Percentiles rank a stretch among this genome's conserved stretches.
These are phyloP conservation scores for Spinibarbus caldwelli DNA, from an alignment of 2,797 vertebrate genomes.

Conservation along the genomic window DNA sequence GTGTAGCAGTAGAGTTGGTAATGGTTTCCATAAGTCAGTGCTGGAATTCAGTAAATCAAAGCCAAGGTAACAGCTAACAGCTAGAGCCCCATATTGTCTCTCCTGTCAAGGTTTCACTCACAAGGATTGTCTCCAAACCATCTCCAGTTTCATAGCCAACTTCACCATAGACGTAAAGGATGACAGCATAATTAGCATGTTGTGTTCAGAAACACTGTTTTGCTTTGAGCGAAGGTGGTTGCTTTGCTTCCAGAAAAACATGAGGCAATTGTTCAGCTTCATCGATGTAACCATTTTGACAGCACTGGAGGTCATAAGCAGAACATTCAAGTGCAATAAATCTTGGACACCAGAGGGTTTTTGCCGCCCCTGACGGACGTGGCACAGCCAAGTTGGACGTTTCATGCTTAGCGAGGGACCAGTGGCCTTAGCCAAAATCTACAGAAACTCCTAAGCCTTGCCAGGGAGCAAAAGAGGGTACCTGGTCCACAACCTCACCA, in stretches of 20 bases:
- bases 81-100: slow-evolving; percentile 31
- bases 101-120: slow-evolving; percentile 32
- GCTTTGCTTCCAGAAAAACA: slow-evolving; percentile 14
- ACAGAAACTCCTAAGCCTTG: slow-evolving; percentile 25
- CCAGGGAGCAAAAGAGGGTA: slow-evolving; percentile 36
- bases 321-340: slow-evolving; percentile 40
- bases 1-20: slow-evolving; percentile 72
- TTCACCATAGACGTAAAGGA: slow-evolving; percentile 23
- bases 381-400: slow-evolving; percentile 42
- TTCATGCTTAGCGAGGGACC: slow-evolving; percentile 35
- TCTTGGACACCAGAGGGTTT: slow-evolving; percentile 20
- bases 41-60: slow-evolving; percentile 61
- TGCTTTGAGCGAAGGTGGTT: slow-evolving; percentile 29
- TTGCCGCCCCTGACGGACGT: slow-evolving; percentile 37
- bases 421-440: slow-evolving; percentile 38
- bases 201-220: slow-evolving; percentile 42
- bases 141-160: slow-evolving; percentile 38
- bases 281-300: slow-evolving; percentile 31
- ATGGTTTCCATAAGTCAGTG: slow-evolving; percentile 77
- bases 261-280: not conserved
- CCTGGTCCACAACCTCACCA: slow-evolving; percentile 11
- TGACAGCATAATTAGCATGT: slow-evolving; percentile 48
- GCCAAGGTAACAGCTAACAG: slow-evolving; percentile 51
- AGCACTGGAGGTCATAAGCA: slow-evolving; percentile 36
- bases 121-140: slow-evolving; percentile 32